Base-by-base conservation (phyloP, 2,797 vertebrate species). In the Lithobates sylvaticus region DNA sequence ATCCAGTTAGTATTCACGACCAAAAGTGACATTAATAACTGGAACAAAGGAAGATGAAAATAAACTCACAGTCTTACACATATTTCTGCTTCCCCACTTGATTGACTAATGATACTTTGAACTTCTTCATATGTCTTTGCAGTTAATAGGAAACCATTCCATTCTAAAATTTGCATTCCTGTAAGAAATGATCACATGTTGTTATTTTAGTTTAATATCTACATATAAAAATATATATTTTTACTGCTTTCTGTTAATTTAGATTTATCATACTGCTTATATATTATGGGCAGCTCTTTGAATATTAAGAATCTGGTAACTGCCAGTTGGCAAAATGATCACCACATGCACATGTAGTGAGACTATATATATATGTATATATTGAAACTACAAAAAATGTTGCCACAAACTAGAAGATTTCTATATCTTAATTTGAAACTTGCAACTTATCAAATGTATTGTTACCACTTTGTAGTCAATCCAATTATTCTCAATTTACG, bases 121-220 rank as follows among this genome's bases (percentile, higher is more conserved):
- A 99, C 98, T 92, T 99, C 98, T 94, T 99, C 98, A 16, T 99
- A 99, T 34, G 98, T 99, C 93, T 97, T 99, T 84, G 95, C 97
- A 0, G 93, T 97, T 93, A 99, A 92, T 87, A 96, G 94, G 75
- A 98, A 92, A 86, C 97, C 96, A 76, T 99, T 99, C 98, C 98
- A 99, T 91, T 99, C 98, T 94, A 99, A 90, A 87, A 99, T 98
- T 91, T 99, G 98, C 98, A 99, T 99, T 92, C 98, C 98, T 99
- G 91, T 68, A 89, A 47, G 69, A 65, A 76, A 44, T 26, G 3
- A 10, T 23, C 23, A 65, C 23, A 65, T 26, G 8, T 26, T 54
- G 50, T 54, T 54, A 54, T 16, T 54, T 36, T 16, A 54, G 16
- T 54, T 1, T 4, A 4, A 54, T 3, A 54, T 54, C 4, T 54